Conservation (phyloP, 1,140 invertebrate species). For the Drosophila eugracilis region DNA sequence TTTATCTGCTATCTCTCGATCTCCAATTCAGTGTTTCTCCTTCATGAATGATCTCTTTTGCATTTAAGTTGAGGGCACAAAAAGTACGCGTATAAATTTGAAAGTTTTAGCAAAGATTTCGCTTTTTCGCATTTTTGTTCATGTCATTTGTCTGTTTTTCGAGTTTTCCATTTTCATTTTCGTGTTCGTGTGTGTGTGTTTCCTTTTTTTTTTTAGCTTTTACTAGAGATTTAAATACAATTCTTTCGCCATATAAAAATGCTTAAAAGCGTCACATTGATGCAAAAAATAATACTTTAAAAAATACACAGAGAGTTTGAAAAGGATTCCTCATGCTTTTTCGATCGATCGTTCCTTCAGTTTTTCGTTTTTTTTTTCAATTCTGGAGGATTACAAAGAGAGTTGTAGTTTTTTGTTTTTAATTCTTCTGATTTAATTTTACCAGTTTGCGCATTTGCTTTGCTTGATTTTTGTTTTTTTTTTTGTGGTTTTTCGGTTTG, state of each 20-base stretch:
- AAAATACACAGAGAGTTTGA: conserved; percentile 75
- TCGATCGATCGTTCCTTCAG: conserved; percentile 33
- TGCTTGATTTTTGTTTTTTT: conserved; percentile 35
- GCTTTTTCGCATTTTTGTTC: conserved; percentile 50
- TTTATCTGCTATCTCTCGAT: conserved; percentile 51
- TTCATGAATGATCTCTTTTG: conserved; percentile 75
- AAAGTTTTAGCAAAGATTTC: conserved; percentile 71
- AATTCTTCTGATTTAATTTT: conserved; percentile 42
- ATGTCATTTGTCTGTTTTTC: conserved; percentile 28
- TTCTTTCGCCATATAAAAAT: conserved; percentile 72
- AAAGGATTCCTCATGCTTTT: conserved; percentile 53
- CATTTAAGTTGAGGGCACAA: conserved; percentile 74
- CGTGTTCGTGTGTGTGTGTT: too few relatives aligned
- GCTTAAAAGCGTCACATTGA: conserved; percentile 77
- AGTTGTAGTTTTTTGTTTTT: conserved; percentile 40
- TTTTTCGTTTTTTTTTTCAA: conserved; percentile 37
- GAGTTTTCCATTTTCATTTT: conserved; percentile 25
- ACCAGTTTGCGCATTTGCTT: conserved; percentile 51
- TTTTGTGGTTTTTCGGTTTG: conserved; percentile 39
- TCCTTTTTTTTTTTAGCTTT: conserved; percentile 60
- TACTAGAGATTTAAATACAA: conserved; percentile 70
- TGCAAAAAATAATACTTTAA: conserved; percentile 78
- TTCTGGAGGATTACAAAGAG: conserved; percentile 63
- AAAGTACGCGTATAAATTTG: conserved; percentile 75
- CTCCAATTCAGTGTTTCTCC: conserved; percentile 59